These are phyloP conservation scores for Lathamus discolor DNA, from an alignment of 2,113 vertebrate genomes.

Conservation along the genomic window DNA sequence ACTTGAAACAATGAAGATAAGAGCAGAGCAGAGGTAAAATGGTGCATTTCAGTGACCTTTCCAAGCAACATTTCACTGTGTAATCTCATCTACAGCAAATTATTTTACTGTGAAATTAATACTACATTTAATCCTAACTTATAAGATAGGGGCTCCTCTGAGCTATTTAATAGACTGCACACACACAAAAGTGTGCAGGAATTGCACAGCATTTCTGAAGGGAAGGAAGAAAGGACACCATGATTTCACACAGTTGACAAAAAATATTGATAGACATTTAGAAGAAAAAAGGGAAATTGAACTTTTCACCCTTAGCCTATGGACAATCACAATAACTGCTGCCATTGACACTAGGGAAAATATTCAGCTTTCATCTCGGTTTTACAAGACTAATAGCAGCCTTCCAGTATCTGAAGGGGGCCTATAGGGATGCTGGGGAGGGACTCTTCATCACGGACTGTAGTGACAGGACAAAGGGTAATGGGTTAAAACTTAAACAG, in stretches of 20 bases:
- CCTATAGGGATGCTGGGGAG: too few relatives aligned
- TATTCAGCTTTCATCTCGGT: not conserved
- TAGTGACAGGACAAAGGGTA: too few relatives aligned
- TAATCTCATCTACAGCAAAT: not conserved
- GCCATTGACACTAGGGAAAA: not conserved
- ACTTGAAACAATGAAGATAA: not conserved
- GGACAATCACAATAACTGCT: not conserved
- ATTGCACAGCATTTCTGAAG: not conserved
- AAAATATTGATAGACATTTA: not conserved
- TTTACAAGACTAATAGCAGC: not conserved
- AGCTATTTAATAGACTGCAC: not conserved
- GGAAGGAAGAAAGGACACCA: not conserved
- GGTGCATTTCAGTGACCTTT: not conserved
- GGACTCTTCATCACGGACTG: too few relatives aligned
- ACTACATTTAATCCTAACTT: not conserved
- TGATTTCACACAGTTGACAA: not conserved
- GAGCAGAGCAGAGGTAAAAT: not conserved
- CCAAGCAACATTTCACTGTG: not conserved
- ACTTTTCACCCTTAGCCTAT: not conserved
- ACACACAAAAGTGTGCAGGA: not conserved
- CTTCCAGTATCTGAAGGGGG: too few relatives aligned
- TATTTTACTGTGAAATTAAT: not conserved
- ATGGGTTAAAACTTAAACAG: too few relatives aligned
- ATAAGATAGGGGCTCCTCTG: not conserved
- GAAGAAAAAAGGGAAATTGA: not conserved